Conservation (phyloP, 2,797 vertebrate genomes). For the Erethizon dorsatum region DNA sequence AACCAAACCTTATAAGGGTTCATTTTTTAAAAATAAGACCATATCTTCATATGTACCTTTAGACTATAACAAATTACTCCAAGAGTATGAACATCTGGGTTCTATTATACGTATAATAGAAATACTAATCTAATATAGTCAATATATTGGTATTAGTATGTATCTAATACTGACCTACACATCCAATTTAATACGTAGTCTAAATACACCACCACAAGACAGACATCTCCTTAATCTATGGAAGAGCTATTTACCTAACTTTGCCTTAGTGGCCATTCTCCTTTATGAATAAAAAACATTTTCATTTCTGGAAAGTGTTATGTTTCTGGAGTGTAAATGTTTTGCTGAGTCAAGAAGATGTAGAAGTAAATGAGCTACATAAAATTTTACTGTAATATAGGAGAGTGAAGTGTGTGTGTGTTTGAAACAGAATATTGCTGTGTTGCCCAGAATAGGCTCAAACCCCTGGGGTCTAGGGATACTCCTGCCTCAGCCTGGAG, state of each 20-base stretch:
- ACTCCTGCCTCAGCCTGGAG: not conserved
- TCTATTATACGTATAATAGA: not conserved
- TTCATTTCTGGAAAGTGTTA: constrained; percentile 45
- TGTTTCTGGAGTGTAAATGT: constrained; percentile 32
- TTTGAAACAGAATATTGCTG: not conserved
- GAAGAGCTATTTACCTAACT: constrained; percentile 8
- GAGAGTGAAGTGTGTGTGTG: not conserved
- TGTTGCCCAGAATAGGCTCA: not conserved
- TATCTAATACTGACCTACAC: not conserved
- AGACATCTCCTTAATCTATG: constrained; percentile 35
- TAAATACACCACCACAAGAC: constrained; percentile 39
- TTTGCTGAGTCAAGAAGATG: not conserved
- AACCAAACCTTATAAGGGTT: not conserved
- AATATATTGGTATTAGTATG: not conserved
- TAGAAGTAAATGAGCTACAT: not conserved
- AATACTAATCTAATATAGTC: not conserved
- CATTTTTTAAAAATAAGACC: constrained; percentile 7
- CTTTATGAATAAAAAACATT: not conserved
- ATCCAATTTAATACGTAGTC: constrained; percentile 48
- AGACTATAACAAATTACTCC: not conserved
- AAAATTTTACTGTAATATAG: constrained; percentile 45
- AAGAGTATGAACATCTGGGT: not conserved
- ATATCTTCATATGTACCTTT: not conserved
- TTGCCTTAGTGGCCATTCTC: not conserved
- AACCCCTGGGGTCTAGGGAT: not conserved